Evolutionary conservation across 2,113 vertebrate genomes (phyloP).

Genomic region (Neoarius graeffei): DNA sequence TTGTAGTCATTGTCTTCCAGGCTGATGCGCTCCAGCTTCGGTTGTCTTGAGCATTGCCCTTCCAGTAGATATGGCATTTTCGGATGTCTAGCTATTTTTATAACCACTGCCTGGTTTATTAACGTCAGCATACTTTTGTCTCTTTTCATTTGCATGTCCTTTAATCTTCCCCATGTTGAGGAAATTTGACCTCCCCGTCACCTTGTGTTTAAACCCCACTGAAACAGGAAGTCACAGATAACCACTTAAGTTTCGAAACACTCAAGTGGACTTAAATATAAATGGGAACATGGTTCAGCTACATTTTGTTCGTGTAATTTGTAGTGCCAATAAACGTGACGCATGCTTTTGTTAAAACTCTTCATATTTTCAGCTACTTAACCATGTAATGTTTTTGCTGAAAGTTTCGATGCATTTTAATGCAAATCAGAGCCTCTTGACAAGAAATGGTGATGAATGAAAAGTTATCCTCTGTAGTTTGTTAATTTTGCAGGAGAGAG

Average conservation of each 20-base stretch:
- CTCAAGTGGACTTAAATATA: neutral
- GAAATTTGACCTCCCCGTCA: neutral
- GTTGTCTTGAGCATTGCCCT: neutral
- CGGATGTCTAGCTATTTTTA: neutral
- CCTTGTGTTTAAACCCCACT: neutral
- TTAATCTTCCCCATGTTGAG: neutral
- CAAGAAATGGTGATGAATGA: constrained; percentile 22
- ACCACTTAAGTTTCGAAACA: neutral
- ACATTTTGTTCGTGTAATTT: neutral
- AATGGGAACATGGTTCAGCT: neutral
- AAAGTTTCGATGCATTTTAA: neutral
- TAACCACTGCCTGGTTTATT: neutral
- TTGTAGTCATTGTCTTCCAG: neutral
- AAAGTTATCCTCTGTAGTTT: constrained; percentile 6
- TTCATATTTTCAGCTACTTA: neutral
- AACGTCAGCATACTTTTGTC: neutral
- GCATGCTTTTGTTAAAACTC: neutral
- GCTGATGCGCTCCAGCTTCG: neutral
- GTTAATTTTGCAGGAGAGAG: constrained; percentile 6
- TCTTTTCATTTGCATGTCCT: neutral
- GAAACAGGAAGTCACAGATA: neutral
- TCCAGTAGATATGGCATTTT: neutral
- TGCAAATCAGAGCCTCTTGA: constrained; percentile 1
- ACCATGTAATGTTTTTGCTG: neutral
- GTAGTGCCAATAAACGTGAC: neutral